phyloP scores from a whole-genome alignment of 2,113 vertebrate species.

The Reinhardtius hippoglossoides region DNA sequence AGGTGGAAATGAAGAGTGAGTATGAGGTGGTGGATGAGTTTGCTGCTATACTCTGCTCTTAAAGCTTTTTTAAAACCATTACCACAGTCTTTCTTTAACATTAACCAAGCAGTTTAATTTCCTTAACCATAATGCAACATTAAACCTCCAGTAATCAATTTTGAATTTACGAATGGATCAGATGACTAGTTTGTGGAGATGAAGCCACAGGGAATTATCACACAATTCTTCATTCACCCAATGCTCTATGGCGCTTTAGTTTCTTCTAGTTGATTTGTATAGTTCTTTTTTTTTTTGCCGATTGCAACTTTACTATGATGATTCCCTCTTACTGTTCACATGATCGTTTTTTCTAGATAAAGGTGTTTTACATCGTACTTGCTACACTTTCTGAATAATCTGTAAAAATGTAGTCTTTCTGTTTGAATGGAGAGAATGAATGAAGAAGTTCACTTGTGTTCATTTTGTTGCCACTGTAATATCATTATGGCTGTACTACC shows the following conservation, averaged over 20 bases:
- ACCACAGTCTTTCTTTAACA: too few species aligned
- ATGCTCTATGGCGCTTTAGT: neutral
- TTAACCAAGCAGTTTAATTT: neutral
- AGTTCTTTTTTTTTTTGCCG: neutral
- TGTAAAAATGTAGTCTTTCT: too few species aligned
- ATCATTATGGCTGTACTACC: too few species aligned
- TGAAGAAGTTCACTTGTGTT: too few species aligned
- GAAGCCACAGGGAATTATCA: neutral
- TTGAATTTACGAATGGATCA: neutral
- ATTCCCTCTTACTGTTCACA: neutral
- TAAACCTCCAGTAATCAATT: neutral
- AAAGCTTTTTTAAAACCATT: too few species aligned
- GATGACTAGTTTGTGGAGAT: neutral
- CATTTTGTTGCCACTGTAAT: too few species aligned
- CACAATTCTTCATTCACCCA: neutral
- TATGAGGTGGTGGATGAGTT: neutral
- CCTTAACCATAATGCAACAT: neutral
- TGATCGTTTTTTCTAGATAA: neutral
- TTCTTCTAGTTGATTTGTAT: neutral
- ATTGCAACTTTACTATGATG: neutral
- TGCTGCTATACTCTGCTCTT: too few species aligned
- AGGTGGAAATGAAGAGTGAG: neutral
- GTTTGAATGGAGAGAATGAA: too few species aligned
- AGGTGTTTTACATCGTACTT: too few species aligned
- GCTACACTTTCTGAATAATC: too few species aligned